Evolutionary conservation across 2,888 invertebrate species (phyloP), one percentile per base, ranked within the genome.

Genomic region (Stenodera caucasica): DNA sequence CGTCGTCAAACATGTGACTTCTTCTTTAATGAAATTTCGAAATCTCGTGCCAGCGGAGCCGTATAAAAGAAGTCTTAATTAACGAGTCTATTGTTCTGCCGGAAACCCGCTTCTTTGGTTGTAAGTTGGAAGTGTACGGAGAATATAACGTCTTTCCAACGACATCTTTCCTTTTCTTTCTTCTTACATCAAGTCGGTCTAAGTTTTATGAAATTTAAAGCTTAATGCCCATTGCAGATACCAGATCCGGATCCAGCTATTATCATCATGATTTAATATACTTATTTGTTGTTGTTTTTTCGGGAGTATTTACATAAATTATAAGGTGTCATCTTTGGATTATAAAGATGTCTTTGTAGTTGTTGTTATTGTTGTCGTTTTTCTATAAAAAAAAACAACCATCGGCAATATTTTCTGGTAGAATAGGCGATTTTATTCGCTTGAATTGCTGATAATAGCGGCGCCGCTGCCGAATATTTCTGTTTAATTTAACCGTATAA

Each of bases 51-150:
- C 60, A 60, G 57, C 45, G 60, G 60, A 60, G 54, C 52, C 55
- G 60, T 63, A 72, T 69, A 84, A 87, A 88, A 88, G 87, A 87
- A 88, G 87, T 88, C 87, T 88, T 88, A 88, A 88, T 88, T 88
- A 88, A 88, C 86, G 86, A 86, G 84, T 83, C 86, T 84, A 88
- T 88, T 88, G 88, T 88, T 88, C 86, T 83, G 72, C 82, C 82
- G 83, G 83, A 83, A 83, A 83, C 84, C 82, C 83, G 84, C 83
- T 70, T 72, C 71, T 71, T 73, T 70, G 71, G 68, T 23, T 45
- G 45, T 66, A 67, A 68, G 70, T 71, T 70, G 67, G 64, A 65
- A 64, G 68, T 67, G 66, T 69, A 64, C 63, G 67, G 58, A 55
- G 61, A 26, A 26, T 23, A n/a, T 12, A 45, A 45, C 37, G 37